Percentiles rank a stretch among this genome's conserved stretches.
Evolutionary conservation across 2,888 invertebrate species (phyloP).

Genomic region (Drosophila ezoana): DNA sequence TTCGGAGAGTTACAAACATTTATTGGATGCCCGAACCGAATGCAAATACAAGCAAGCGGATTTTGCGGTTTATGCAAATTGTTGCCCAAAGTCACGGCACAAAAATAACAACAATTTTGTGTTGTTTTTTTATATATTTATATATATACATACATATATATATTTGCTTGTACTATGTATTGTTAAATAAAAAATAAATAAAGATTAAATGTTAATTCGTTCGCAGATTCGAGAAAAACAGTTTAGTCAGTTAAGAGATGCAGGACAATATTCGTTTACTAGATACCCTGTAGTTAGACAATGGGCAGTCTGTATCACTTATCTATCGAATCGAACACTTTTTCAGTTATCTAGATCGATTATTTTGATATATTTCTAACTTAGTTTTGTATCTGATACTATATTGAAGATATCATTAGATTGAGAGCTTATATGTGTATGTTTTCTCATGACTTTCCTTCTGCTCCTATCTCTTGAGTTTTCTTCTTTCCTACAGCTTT

Average conservation of each 20-base stretch:
- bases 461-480: too few relatives aligned
- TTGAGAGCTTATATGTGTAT: too few relatives aligned
- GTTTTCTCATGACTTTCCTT: too few relatives aligned
- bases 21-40: constrained; percentile 60
- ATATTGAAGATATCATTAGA: too few relatives aligned
- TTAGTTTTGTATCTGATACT: too few relatives aligned
- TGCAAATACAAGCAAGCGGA: constrained; percentile 78
- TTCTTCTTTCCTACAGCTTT: too few relatives aligned
- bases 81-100: constrained; percentile 44
- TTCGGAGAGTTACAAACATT: constrained; percentile 53
- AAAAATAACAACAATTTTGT: constrained; percentile 46
- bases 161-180: constrained; percentile 8
- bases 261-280: background rate
- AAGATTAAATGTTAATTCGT: constrained; percentile 49
- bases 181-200: constrained; percentile 54
- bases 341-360: too few relatives aligned
- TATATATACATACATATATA: constrained; percentile 19
- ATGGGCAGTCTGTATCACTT: too few relatives aligned
- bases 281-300: constrained; percentile 9
- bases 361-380: too few relatives aligned
- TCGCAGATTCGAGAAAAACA: constrained; percentile 17
- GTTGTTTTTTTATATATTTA: constrained; percentile 3
- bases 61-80: constrained; percentile 78
- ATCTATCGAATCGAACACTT: too few relatives aligned
- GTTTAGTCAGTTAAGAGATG: background rate